Base-by-base conservation (phyloP, 1,140 invertebrate species). In the Drosophila prosaltans region DNA sequence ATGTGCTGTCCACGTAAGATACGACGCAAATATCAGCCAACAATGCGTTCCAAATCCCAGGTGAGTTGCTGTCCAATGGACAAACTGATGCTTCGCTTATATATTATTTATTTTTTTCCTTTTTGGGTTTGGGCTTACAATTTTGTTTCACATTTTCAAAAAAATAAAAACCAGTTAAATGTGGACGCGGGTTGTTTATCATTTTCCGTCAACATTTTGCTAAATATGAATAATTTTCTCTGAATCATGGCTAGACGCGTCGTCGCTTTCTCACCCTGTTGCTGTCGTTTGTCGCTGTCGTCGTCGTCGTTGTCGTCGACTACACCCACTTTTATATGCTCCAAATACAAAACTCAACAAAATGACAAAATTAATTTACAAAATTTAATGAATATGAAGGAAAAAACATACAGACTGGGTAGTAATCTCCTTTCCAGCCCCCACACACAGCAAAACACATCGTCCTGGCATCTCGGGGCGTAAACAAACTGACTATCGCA, bases 21-120 rank as follows among this genome's bases (percentile, higher is more conserved):
- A 77, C 94, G 95, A 65, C 93, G 95, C 88, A 95, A 95, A 91
- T 97, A 97, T 93, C 95, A 96, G 81, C 95, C 95, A 11, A 95
- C 96, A 66, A 95, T 96, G 74, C 94, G 96, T 73, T 96, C 95
- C 79, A 96, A 96, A 72, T 96, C 95, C 74, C 96, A 97, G 95
- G 96, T 97, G 93, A 94, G 92, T 90, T 65, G 54, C 39, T 16
- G 11, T 58, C 32, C 61, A 45, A 11, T 30, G 5, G n/a, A 10
- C 3, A 51, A 51, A 0, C 59, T 61, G 21, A 58, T 69, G 48
- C 60, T 51, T 39, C 7, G 36, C 58, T 39, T n/a, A 8, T 3
- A 30, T 63, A 26, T 40, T 24, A 26, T 62, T 40, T 9, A 36
- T 6, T 6, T 36, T 6, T 36, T 36, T 36, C 6, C 32, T 6